Base-by-base conservation (phyloP, 1,140 invertebrate genomes). In the Drosophila sproati region DNA sequence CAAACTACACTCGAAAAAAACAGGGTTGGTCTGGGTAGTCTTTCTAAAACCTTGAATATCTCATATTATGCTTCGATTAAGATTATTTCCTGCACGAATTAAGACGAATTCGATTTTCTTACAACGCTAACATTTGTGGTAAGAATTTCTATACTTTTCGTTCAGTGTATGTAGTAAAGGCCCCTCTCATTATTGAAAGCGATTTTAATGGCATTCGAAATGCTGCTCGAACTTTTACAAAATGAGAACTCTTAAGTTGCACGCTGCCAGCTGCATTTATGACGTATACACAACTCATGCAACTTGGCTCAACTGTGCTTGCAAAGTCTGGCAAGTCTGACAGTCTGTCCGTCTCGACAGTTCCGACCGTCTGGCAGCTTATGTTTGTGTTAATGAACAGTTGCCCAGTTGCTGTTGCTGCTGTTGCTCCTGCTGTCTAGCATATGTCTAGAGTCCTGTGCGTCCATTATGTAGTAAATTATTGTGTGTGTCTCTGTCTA, bases 361-460 rank as follows among this genome's bases (percentile, higher is more conserved):
- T 43, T 8, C n/a, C 5, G 35, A 20, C 35, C 37, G 80, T 80
- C 77, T 85, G 81, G 67, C 77, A 81, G 79, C 79, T 79, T 86
- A 88, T 88, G 83, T 87, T 87, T 88, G 80, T 88, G 82, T 88
- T 87, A 87, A 87, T 87, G 82, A 88, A 87, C 82, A 80, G 80
- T 77, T 82, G 63, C 35, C 12, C 68, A 48, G 39, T 43, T 62
- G 73, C 43, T 64, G 55, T 59, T 68, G 59, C 79, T 50, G 54
- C 70, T 86, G 83, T 86, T 73, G 68, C 7, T 67, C 32, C 66
- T 50, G 54, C 70, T 86, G 83, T 86, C 82, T 86, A 77, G 68
- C 73, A 77, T 82, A 55, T 87, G 82, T 74, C 51, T 60, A 43
- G 50, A 63, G 45, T 59, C 45, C 64, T 85, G 78, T 74, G 77